Evolutionary conservation across 2,113 vertebrate species (phyloP).

Genomic region (Chaenocephalus aceratus): DNA sequence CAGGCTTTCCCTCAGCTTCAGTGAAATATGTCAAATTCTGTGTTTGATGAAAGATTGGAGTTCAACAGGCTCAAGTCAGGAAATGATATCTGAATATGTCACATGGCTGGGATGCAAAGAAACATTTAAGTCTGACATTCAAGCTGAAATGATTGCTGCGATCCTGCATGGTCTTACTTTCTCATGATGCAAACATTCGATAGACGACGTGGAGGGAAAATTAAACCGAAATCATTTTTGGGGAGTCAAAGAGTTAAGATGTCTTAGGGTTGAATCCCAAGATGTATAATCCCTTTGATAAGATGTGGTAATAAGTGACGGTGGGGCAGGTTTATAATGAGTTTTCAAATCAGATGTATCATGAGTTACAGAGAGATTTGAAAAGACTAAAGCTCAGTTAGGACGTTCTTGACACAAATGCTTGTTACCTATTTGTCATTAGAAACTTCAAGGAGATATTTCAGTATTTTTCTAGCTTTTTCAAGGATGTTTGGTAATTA

Average conservation of each 20-base stretch:
- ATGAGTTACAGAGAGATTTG: neutral
- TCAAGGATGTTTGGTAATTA: neutral
- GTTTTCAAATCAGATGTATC: constrained; percentile 37
- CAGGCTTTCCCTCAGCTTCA: constrained; percentile 71
- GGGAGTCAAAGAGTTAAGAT: constrained; percentile 19
- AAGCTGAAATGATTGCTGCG: constrained; percentile 66
- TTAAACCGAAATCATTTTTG: constrained; percentile 25
- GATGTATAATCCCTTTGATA: constrained; percentile 36
- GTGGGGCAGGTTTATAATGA: constrained; percentile 19
- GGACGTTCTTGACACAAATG: neutral
- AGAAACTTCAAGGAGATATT: constrained; percentile 5
- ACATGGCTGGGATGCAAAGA: constrained; percentile 74
- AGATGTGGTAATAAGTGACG: constrained; percentile 10
- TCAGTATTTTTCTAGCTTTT: constrained; percentile 7
- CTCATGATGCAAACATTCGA: constrained; percentile 63
- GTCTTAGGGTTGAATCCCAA: constrained; percentile 33
- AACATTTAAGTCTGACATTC: constrained; percentile 68
- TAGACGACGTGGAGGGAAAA: constrained; percentile 30
- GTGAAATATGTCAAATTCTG: constrained; percentile 77
- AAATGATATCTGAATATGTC: constrained; percentile 75
- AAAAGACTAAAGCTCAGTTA: neutral
- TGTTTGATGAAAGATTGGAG: constrained; percentile 79
- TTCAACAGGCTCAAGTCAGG: constrained; percentile 70
- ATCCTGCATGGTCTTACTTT: constrained; percentile 52
- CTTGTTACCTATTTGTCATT: constrained; percentile 9